Evolutionary conservation across 2,113 vertebrate genomes (phyloP), one percentile per base, ranked within the genome.

Genomic region (Stercorarius parasiticus): DNA sequence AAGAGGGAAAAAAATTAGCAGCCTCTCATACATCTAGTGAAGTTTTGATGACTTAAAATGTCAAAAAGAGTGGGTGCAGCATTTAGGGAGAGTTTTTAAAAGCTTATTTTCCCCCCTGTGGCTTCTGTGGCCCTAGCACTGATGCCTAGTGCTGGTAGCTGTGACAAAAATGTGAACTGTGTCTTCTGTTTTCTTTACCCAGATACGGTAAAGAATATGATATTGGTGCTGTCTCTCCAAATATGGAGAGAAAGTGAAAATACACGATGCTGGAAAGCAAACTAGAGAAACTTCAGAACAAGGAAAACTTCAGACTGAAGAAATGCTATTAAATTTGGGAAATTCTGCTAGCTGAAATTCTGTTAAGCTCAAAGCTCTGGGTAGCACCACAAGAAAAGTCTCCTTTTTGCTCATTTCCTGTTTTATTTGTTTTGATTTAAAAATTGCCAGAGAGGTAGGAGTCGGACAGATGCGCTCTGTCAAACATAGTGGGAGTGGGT

Each of bases 341-440:
- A 90, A 69, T 85, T 72, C 43, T 85, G 13, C 66, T 82, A n/a
- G 47, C 26, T 89, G 43, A 76, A 87, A 69, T 85, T 90, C 23
- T 61, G 43, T 55, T 89, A 81, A 65, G 11, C 77, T 72, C 47
- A 38, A 74, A 94, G 42, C 19, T 93, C 30, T 62, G 30, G 43
- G 32, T 61, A 88, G 66, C 13, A 2, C 67, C 45, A 74, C 16
- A 59, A 73, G 18, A 58, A 76, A 89, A 80, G 5, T 55, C 21
- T 87, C 21, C 18, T 58, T 82, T 87, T 76, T 72, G 49, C 81
- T 94, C 40, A 67, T 82, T 91, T 93, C 45, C 45, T 10, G 2
- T 87, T 94, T 85, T 93, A 79, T 93, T 93, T 95, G 34, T 93
- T 91, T 97, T 80, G 82, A 83, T 95, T 88, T 88, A 26, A 86